Evolutionary conservation across 1,140 invertebrate genomes (phyloP).

Genomic region (Elymnias hypermnestra): DNA sequence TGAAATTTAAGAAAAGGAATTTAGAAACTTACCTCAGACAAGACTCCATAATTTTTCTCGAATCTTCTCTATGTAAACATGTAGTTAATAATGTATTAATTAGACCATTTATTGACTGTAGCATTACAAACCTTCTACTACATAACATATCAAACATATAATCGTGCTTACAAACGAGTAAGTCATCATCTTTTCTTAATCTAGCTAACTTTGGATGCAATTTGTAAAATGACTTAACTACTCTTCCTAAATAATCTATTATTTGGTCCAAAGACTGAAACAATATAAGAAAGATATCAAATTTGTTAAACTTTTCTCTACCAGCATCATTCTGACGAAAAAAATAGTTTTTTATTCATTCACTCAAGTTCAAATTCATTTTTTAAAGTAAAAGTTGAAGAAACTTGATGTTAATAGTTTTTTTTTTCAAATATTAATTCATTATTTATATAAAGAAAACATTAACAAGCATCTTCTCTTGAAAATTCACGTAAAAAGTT

Average conservation of each 20-base stretch:
- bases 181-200: slow-evolving; percentile 56
- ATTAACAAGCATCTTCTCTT: too few species aligned
- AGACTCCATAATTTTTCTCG: slow-evolving; percentile 70
- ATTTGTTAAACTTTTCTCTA: too few species aligned
- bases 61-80: slow-evolving; percentile 68
- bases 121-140: slow-evolving; percentile 62
- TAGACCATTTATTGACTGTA: slow-evolving; percentile 55
- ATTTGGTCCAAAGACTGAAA: slow-evolving; percentile 71
- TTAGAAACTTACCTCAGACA: slow-evolving; percentile 57
- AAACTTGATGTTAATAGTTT: too few species aligned
- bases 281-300: too few species aligned
- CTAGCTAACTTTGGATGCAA: slow-evolving; percentile 68
- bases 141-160: slow-evolving; percentile 65
- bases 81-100: slow-evolving; percentile 62
- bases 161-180: slow-evolving; percentile 58
- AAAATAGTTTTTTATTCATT: too few species aligned
- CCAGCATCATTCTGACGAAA: too few species aligned
- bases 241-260: slow-evolving; percentile 65
- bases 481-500: too few species aligned
- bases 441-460: too few species aligned
- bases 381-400: too few species aligned
- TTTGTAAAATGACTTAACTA: slow-evolving; percentile 73
- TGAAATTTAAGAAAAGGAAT: too few species aligned
- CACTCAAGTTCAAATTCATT: too few species aligned
- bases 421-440: too few species aligned